phyloP scores from a whole-genome alignment of 2,797 vertebrate genomes.

The Tenualosa thibaudeaui region DNA sequence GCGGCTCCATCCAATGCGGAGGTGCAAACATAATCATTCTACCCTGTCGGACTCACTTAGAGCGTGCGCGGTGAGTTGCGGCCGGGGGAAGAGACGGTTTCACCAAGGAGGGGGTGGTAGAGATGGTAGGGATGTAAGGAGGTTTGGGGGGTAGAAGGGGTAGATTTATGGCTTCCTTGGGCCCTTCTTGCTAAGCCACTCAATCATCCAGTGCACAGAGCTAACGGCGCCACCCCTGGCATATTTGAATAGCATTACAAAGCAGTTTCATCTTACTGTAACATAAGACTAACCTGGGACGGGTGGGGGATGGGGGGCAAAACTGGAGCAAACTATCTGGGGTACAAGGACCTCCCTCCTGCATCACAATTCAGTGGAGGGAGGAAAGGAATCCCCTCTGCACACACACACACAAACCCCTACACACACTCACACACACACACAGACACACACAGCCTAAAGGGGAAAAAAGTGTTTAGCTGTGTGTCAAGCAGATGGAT shows the following conservation, averaged over 20 bases:
- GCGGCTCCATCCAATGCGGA: conserved; percentile 3
- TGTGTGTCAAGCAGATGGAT: conserved; percentile 1
- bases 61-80: conserved; percentile 19
- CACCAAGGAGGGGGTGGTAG: neutral
- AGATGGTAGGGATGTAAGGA: conserved; percentile 26
- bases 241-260: conserved; percentile 53
- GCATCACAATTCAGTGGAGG: conserved; percentile 5
- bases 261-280: conserved; percentile 43
- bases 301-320: neutral
- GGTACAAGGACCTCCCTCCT: conserved; percentile 26
- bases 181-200: conserved; percentile 39
- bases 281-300: conserved; percentile 41
- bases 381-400: conserved; percentile 35
- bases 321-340: conserved; percentile 38
- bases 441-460: conserved; percentile 15
- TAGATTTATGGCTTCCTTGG: conserved; percentile 59
- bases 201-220: conserved; percentile 45
- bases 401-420: neutral
- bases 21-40: conserved; percentile 32
- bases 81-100: neutral
- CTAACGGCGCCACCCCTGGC: conserved; percentile 39
- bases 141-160: conserved; percentile 46
- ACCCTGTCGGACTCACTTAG: conserved; percentile 51
- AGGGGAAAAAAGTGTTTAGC: neutral
- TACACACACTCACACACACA: neutral